Percentiles rank a stretch among this genome's conserved stretches.
Evolutionary conservation across 1,140 invertebrate species (phyloP).

Genomic region (Drosophila kanapiae): DNA sequence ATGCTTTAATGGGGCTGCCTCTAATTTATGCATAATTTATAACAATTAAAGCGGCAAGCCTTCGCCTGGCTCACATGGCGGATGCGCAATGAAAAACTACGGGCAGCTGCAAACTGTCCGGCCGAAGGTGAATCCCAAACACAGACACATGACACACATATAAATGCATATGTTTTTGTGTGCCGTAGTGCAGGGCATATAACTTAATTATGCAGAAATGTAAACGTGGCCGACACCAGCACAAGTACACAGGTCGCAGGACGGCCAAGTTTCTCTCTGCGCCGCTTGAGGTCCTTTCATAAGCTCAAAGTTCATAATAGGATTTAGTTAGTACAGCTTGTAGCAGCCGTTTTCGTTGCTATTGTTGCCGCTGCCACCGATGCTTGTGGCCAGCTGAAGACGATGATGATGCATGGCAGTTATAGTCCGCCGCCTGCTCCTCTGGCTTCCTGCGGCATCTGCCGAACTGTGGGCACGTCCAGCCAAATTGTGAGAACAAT

Average conservation of each 20-base stretch:
- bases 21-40: conserved; percentile 70
- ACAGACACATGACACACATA: conserved; percentile 5
- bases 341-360: conserved; percentile 49
- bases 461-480: conserved; percentile 33
- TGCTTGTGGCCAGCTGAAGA: conserved; percentile 39
- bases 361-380: conserved; percentile 34
- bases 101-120: conserved; percentile 43
- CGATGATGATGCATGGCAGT: conserved; percentile 71
- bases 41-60: conserved; percentile 66
- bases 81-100: conserved; percentile 65
- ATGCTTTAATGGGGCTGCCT: conserved; percentile 45
- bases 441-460: conserved; percentile 21
- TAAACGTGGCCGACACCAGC: conserved; percentile 50
- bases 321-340: conserved; percentile 75
- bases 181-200: conserved; percentile 59
- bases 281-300: conserved; percentile 77
- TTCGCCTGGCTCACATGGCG: conserved; percentile 45
- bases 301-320: conserved; percentile 82
- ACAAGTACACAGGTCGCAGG: conserved; percentile 19
- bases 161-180: conserved; percentile 41
- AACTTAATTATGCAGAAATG: conserved; percentile 82
- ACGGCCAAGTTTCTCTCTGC: conserved; percentile 50
- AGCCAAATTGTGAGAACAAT: conserved; percentile 8
- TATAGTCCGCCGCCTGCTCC: conserved; percentile 18
- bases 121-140: conserved; percentile 39